Evolutionary conservation across 2,113 vertebrate genomes (phyloP), one percentile per base, ranked within the genome.

Genomic region (Stomatorhinus ivindoensis): DNA sequence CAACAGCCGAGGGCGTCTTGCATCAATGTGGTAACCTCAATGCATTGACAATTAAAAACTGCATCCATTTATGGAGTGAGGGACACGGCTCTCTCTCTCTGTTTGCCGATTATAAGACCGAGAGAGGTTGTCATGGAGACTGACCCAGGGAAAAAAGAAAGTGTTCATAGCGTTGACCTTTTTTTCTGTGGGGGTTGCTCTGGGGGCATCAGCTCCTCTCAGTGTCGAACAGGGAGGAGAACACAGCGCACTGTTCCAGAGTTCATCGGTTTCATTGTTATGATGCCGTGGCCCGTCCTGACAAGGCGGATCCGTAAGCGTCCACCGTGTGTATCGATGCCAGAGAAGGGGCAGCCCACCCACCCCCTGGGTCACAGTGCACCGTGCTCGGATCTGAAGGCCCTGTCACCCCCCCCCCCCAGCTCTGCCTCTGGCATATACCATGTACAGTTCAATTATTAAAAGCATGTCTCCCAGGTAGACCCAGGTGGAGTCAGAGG

Each of bases 381-480:
- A 96, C 96, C 96, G 97, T 96, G 96, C 93, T 95, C 51, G 95
- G 96, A 95, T 95, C 65, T 84, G 92, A 86, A 89, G 58, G 84
- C 85, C 15, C 96, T 95, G 96, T 97, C 97, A 96, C 95, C 96
- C 96, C 8, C 46, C 47, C 46, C 47, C 69, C 96, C 96, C 94
- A 96, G 97, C 95, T 95, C 94, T 93, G 96, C 97, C 97, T 97
- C 96, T 96, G 96, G 97, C 96, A 97, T 96, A 96, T 95, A 80
- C 73, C 73, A 80, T 80, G 73, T 80, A 94, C 95, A 95, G 96
- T 97, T 98, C 97, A 98, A 98, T 99, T 98, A 98, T 99, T 99
- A 98, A 98, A 97, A 96, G 95, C 95, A 93, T 92, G 95, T 96
- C 96, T 97, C 97, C 96, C 96, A 97, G 97, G 97, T 98, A 97